phyloP scores from a whole-genome alignment of 2,113 vertebrate species.

The Rutilus rutilus region DNA sequence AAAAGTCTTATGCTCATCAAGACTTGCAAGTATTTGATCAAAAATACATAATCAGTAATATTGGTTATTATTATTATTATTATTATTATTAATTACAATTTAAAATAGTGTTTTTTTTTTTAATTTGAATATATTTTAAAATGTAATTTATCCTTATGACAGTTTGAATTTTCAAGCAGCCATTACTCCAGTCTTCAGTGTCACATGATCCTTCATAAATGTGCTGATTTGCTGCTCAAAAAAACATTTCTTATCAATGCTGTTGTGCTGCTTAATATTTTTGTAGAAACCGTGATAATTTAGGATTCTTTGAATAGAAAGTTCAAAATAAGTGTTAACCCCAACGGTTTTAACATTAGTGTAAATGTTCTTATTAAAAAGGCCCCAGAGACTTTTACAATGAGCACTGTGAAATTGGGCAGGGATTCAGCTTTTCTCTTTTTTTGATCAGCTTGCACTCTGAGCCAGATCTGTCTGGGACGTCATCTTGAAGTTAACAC shows the following conservation, averaged over 20 bases:
- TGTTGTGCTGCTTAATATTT: neutral
- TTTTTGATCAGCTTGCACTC: neutral
- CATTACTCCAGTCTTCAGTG: no score
- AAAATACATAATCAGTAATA: no score
- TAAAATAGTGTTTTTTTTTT: no score
- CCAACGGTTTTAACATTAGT: neutral
- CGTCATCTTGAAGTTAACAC: neutral
- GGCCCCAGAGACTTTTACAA: neutral
- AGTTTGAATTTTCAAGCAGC: no score
- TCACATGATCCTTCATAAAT: no score
- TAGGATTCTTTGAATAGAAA: no score
- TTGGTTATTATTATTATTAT: no score
- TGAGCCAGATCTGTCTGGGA: constrained; percentile 13
- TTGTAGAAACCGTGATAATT: neutral
- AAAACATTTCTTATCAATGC: neutral
- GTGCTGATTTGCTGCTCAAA: neutral
- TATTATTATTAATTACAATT: no score
- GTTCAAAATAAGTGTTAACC: neutral
- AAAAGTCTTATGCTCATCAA: no score
- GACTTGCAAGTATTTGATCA: no score
- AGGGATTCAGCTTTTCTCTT: constrained; percentile 22
- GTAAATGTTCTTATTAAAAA: neutral
- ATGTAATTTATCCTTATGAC: no score
- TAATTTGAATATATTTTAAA: no score
- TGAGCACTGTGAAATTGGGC: neutral